Base-by-base conservation (phyloP, 35 echinoderm and acorn worm genomes). In the Heliocidaris erythrogramma region DNA sequence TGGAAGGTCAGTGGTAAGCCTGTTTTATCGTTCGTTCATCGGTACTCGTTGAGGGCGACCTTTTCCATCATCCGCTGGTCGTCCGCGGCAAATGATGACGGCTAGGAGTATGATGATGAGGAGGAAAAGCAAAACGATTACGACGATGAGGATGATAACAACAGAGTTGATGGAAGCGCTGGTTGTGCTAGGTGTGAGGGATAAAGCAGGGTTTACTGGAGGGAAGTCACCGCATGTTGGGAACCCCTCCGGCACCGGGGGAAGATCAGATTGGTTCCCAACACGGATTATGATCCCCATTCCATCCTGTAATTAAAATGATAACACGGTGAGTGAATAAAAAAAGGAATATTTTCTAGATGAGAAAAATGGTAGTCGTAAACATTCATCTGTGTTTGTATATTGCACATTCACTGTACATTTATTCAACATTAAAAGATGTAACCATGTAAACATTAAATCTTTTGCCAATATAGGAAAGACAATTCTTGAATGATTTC, bases 251-350 rank as follows among this genome's bases (percentile, higher is more conserved):
- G 95, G 95, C 17, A 93, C 92, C 2, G 91, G 71, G 13, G 95
- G 95, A 49, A 96, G 91, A 27, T 96, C 95, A 12, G 60, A 9
- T 30, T 96, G 90, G 18, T 48, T 94, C 10, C 95, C 95, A 4
- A 96, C 95, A 24, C 92, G 95, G 14, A 96, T 10, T 32, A 96
- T 7, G 10, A 96, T 13, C 21, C 61, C 31, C 95, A 96, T 96
- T 94, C 92, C 92, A 50, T 71, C 21, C 95, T 96, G 31, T 88
- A 12, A 88, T 1, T 1, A 88, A 48, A 88, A 88, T 0, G 32
- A 6, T 7, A 32, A 48, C 5, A 87, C 0, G 85, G 24, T 1
- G 3, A 42, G 35, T 42, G 35, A 42, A 0, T 42, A 42, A 42
- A 3, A 42, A 42, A 42, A 42, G 35, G 3, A 42, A 42, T 42